Percentiles rank a stretch among this genome's conserved stretches.
These are phyloP conservation scores for Ferdinandea cuprea DNA, from an alignment of 2,888 invertebrate genomes.

Conservation along the genomic window DNA sequence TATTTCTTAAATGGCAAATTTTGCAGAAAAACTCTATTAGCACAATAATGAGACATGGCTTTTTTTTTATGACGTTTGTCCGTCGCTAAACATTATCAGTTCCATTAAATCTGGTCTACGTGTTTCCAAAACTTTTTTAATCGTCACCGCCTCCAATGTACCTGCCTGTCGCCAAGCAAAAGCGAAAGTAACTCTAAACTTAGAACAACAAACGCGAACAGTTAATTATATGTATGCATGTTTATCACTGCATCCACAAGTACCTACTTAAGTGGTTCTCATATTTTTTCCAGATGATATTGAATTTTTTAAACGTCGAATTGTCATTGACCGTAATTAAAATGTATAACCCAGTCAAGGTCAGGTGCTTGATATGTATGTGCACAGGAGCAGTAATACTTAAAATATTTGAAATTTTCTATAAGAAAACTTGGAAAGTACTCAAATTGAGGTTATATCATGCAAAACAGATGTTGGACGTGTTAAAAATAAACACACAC, in stretches of 20 bases:
- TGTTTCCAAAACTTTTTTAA: background rate
- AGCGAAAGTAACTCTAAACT: background rate
- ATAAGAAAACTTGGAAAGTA: slow-evolving; percentile 1
- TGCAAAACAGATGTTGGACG: slow-evolving; percentile 12
- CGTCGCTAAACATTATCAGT: background rate
- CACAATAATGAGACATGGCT: too few species aligned
- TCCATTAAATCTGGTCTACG: background rate
- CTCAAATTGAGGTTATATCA: background rate
- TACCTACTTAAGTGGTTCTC: background rate
- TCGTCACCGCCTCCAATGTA: background rate
- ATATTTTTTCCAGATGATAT: background rate
- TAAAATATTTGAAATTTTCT: background rate
- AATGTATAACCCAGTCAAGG: slow-evolving; percentile 4
- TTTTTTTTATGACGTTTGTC: too few species aligned
- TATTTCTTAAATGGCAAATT: too few species aligned
- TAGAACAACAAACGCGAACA: background rate
- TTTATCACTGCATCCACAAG: background rate
- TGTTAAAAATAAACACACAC: slow-evolving; percentile 31
- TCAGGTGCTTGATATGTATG: background rate
- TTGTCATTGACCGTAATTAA: slow-evolving; percentile 11
- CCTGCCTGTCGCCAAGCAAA: background rate
- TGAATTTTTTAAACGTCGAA: slow-evolving; percentile 1
- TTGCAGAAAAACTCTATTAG: too few species aligned
- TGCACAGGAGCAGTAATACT: background rate
- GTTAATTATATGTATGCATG: background rate